phyloP scores from a whole-genome alignment of 2,888 invertebrate genomes.

The Selenia dentaria region DNA sequence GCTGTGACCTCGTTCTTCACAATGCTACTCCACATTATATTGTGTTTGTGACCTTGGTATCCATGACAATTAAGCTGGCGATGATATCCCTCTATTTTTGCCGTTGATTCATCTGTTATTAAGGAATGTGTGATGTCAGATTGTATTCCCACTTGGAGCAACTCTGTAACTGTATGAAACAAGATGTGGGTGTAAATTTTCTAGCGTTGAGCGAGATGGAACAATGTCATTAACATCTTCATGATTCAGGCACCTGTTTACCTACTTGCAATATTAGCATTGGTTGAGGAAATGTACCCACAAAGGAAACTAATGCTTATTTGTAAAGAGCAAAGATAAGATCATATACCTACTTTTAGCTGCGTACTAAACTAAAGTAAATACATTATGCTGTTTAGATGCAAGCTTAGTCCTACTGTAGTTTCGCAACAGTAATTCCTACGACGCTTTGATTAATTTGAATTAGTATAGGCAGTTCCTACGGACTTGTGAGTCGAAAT shows the following conservation, averaged over 20 bases:
- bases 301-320: background rate
- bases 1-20: constrained; percentile 26
- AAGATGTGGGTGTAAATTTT: constrained; percentile 13
- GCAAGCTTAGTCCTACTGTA: too few species aligned
- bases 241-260: background rate
- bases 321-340: too few species aligned
- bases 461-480: too few species aligned
- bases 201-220: constrained; percentile 1
- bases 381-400: too few species aligned
- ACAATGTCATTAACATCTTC: constrained; percentile 1
- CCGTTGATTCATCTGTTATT: constrained; percentile 52
- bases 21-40: constrained; percentile 22
- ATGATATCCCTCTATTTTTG: constrained; percentile 56
- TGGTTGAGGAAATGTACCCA: background rate
- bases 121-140: constrained; percentile 59
- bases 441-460: too few species aligned
- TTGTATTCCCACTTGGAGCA: constrained; percentile 35
- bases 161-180: constrained; percentile 9
- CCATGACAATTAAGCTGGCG: constrained; percentile 53
- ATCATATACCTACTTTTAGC: too few species aligned
- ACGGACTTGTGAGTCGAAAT: too few species aligned
- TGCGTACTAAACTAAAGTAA: too few species aligned
- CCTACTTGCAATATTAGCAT: background rate
- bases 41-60: constrained; percentile 43
- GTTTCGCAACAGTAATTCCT: too few species aligned